Base-by-base conservation (phyloP, 2,888 invertebrate species). In the Ceramica pisi region DNA sequence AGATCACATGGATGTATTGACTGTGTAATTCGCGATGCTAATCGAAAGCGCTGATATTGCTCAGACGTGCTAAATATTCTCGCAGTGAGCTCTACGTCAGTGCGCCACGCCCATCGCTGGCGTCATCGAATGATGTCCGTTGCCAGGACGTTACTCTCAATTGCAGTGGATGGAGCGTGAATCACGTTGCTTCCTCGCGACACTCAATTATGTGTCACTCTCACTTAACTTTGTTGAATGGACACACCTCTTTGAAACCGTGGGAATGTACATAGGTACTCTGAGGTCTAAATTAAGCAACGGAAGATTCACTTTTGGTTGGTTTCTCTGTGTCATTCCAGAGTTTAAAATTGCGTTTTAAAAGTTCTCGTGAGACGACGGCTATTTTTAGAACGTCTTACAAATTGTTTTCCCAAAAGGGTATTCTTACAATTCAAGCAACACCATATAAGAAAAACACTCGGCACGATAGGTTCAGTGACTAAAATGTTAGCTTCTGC, bases 131-230 rank as follows among this genome's bases (percentile, higher is more conserved):
- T 53, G 14, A 75, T 53, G 68, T 61, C 57, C 82, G 65, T 19
- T 69, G 63, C 48, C 68, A 64, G 81, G 72, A 67, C 72, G 48
- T 83, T 73, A 83, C 76, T 71, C 81, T 67, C 80, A 80, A 82
- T 73, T 73, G 69, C 48, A 67, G 56, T 59, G 53, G 61, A 78
- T 79, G 69, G 62, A 55, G 50, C 59, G 64, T 83, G 82, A 72
- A 67, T 71, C 68, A 76, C 61, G 44, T 38, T 21, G 53, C 44
- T 68, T 61, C 64, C 64, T 68, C 64, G 51, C 77, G 78, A 59
- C 69, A 60, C 48, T 55, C 48, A 31, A 9, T 50, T 46, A 61
- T 41, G 26, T 71, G 38, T 55, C 53, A 75, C 26, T 41, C 55
- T 62, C 77, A 67, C 55, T 67, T 76, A 38, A 8, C 12, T 56